These are phyloP conservation scores for Luperina testacea DNA, from an alignment of 2,888 invertebrate species.

Conservation along the genomic window DNA sequence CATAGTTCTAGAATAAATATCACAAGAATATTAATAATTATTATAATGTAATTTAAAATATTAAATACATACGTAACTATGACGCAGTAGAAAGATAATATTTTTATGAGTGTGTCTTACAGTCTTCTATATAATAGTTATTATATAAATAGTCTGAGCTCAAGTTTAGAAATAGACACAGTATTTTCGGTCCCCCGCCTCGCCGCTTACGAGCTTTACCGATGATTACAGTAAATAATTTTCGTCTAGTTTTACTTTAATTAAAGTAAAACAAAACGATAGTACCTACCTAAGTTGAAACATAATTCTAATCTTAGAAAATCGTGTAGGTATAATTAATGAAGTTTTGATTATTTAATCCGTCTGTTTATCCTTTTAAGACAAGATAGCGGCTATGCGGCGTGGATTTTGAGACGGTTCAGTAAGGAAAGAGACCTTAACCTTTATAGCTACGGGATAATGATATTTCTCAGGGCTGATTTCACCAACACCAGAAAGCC, in stretches of 20 bases:
- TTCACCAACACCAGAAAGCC: too few relatives aligned
- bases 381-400: neutral
- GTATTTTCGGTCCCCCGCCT: too few relatives aligned
- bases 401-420: neutral
- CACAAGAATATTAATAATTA: neutral
- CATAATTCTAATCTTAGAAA: slow-evolving; percentile 2
- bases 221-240: neutral
- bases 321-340: neutral
- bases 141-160: neutral
- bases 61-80: neutral
- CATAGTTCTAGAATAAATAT: too few relatives aligned
- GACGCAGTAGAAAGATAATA: neutral
- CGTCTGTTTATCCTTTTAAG: neutral
- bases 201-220: neutral
- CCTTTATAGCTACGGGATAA: neutral
- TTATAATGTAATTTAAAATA: neutral
- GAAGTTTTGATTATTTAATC: slow-evolving; percentile 10
- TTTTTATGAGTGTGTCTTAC: neutral
- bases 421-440: neutral
- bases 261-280: slow-evolving; percentile 10
- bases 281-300: neutral
- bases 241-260: slow-evolving; percentile 4
- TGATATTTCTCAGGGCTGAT: too few relatives aligned
- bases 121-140: neutral
- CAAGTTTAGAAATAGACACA: slow-evolving; percentile 4